Evolutionary conservation across 1,140 invertebrate genomes (phyloP), one percentile per base, ranked within the genome.

Genomic region (Diuraphis noxia): DNA sequence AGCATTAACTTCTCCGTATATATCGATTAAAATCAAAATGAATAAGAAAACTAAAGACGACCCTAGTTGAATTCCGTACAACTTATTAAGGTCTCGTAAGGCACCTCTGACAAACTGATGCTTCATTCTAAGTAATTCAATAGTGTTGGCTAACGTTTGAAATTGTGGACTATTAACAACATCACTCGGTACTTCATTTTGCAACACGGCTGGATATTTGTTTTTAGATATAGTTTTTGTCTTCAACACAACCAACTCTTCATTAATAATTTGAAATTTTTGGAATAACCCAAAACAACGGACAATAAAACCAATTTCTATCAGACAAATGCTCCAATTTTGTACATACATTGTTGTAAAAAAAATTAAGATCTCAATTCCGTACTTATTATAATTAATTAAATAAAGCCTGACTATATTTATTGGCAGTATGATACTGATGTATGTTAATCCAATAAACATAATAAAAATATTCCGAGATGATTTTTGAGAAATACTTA

Each of bases 201-300:
- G 88, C 23, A 90, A 46, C n/a, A 79, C 72, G 21, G 4, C 41
- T 9, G 88, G 88, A 46, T 79, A 90, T 25, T 72, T 79, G 36
- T 79, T 79, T n/a, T n/a, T 25, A 36, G 25, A 36, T 7, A 91
- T 91, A 10, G 13, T 91, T 9, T 38, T 13, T 2, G 77, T 30
- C 13, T 41, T 63, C 13, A 91, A 0, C 34, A 9, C 6, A 17
- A 19, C 36, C 43, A 91, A 82, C 0, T 82, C 89, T 17, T 91
- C 77, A 7, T 91, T 91, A 34, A 91, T 91, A 17, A 30, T 36
- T 52, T 52, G 77, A 34, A 91, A 91, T 17, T 82, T 34, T n/a
- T 82, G 77, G 8, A 52, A 81, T 1, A 91, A 63, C 23, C 77
- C 89, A 25, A 81, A 82, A 91, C 89, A 91, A 23, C 34, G 40